These are phyloP conservation scores for Rhopalosiphum nymphaeae DNA, from an alignment of 2,888 invertebrate species.

Conservation along the genomic window DNA sequence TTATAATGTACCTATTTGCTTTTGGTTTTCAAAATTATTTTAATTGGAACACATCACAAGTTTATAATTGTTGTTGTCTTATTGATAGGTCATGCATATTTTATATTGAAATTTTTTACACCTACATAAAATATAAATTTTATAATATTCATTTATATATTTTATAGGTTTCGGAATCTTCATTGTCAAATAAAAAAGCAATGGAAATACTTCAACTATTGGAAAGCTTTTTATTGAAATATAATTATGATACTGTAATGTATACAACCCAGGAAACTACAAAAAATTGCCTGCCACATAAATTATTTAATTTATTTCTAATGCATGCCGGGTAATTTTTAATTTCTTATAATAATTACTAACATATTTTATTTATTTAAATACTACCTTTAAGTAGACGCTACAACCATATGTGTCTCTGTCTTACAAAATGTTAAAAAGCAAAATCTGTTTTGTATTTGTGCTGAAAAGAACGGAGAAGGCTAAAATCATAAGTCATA, in stretches of 20 bases:
- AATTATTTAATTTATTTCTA: constrained; percentile 42
- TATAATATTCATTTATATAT: background rate
- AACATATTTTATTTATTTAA: background rate
- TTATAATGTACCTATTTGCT: background rate
- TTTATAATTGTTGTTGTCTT: background rate
- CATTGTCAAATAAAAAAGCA: constrained; percentile 44
- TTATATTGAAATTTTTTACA: too few relatives aligned
- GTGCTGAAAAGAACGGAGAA: too few relatives aligned
- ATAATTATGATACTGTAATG: constrained; percentile 44
- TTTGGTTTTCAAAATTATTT: background rate
- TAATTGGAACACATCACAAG: background rate
- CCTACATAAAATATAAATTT: background rate
- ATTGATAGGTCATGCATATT: background rate
- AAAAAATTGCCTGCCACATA: constrained; percentile 52
- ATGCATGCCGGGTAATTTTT: constrained; percentile 39
- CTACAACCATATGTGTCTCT: too few relatives aligned
- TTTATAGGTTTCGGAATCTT: constrained; percentile 48
- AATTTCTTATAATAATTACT: background rate
- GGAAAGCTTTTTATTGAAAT: constrained; percentile 42
- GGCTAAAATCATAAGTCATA: too few relatives aligned
- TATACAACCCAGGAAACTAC: constrained; percentile 5
- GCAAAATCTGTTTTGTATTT: too few relatives aligned
- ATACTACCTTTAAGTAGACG: background rate
- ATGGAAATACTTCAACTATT: constrained; percentile 44
- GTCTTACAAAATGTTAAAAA: too few relatives aligned